phyloP scores from a whole-genome alignment of 1,140 invertebrate genomes.

The Adelges cooleyi region DNA sequence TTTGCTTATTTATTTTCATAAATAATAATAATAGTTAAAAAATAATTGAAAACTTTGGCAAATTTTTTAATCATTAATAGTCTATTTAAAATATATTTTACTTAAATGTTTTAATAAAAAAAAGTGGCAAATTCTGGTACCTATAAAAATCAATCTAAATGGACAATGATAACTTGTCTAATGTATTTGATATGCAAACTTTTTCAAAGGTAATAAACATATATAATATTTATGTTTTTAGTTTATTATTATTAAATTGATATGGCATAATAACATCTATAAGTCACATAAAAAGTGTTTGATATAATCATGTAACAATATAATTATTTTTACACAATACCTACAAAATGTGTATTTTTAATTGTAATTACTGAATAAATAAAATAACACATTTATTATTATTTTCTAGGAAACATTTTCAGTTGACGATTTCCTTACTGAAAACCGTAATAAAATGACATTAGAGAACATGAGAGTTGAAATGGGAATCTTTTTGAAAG shows the following conservation, averaged over 20 bases:
- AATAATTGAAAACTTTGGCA: no score
- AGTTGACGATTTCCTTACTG: slow-evolving; percentile 16
- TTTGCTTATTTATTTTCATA: no score
- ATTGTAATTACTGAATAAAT: neutral
- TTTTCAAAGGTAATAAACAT: neutral
- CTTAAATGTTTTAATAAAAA: no score
- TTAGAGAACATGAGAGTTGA: slow-evolving; percentile 24
- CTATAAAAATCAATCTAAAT: neutral
- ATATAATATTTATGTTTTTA: neutral
- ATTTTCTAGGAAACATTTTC: slow-evolving; percentile 16
- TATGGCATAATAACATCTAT: neutral
- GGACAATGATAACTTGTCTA: neutral
- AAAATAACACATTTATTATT: neutral
- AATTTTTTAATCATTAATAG: no score
- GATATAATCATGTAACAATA: neutral
- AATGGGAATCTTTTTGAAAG: slow-evolving; percentile 20
- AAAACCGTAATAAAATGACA: slow-evolving; percentile 26
- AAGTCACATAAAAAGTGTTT: neutral
- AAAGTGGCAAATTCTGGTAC: no score
- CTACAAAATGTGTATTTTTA: neutral
- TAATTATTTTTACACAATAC: neutral
- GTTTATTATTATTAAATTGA: neutral
- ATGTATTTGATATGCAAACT: slow-evolving; percentile 12
- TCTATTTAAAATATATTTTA: no score
- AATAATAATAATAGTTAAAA: no score